A percentile compares a stretch with the other conserved stretches of the same genome.
Evolutionary conservation across 64 coral and sea anemone species (phyloP).

Genomic region (Actinia equina): DNA sequence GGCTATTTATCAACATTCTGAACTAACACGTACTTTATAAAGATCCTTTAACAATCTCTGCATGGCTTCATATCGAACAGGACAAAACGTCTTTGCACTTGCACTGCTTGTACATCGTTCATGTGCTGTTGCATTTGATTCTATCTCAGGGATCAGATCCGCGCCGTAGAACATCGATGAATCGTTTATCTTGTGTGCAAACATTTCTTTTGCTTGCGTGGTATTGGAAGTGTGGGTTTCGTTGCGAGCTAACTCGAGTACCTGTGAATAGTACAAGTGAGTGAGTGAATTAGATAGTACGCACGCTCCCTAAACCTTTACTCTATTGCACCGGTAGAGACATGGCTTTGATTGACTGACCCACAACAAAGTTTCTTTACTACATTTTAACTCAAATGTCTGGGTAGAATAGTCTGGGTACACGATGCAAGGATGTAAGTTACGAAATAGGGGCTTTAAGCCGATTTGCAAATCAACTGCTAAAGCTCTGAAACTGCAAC

Average conservation of each 20-base stretch:
- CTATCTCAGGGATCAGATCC: constrained; percentile 51
- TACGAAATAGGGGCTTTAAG: no score
- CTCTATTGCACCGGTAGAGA: no score
- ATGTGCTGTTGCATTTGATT: constrained; percentile 63
- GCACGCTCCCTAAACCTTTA: no score
- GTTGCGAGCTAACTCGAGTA: constrained; percentile 36
- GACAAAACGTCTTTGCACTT: constrained; percentile 68
- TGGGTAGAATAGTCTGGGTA: no score
- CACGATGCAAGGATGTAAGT: no score
- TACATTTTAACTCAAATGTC: no score
- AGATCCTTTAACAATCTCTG: constrained; percentile 55
- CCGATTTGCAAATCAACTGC: no score
- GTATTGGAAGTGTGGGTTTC: constrained; percentile 42
- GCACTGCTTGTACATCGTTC: constrained; percentile 30
- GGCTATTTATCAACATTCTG: background rate
- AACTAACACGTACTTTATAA: constrained; percentile 29
- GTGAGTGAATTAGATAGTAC: no score
- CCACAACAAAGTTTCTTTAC: no score
- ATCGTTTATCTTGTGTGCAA: constrained; percentile 27
- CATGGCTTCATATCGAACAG: constrained; percentile 42
- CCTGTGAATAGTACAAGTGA: background rate
- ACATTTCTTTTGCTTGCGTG: constrained; percentile 41
- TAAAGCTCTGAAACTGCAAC: no score
- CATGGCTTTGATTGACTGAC: no score
- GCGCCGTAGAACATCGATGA: constrained; percentile 50